Evolutionary conservation across 2,797 vertebrate species (phyloP), one percentile per base, ranked within the genome.

Genomic region (Spheniscus humboldti): DNA sequence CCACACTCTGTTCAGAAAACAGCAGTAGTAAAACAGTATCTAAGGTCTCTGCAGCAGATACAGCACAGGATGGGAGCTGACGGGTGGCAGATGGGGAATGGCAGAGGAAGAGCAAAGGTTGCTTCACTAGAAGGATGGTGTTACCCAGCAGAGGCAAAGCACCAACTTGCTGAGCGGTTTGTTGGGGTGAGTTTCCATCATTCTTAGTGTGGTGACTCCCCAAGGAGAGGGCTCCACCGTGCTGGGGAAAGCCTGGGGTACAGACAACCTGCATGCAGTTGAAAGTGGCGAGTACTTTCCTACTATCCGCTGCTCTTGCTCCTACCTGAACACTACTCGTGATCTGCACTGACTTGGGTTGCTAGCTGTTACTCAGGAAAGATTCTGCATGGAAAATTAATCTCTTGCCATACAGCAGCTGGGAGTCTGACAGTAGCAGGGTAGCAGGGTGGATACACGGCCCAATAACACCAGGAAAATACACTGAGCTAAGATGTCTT

Each of bases 221-320:
- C 31, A 78, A 10, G 31, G 7, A 79, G 18, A 56, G 28, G 35
- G 4, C 10, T 85, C 8, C 48, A 20, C 2, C 0, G 0, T 22
- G 18, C 7, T n/a, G 20, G 7, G 12, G 19, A 56, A 56, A 52
- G 12, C 27, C 13, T 45, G 27, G 17, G 6, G 1, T 25, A 88
- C 28, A 69, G 39, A 24, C 18, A 48, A 53, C 20, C 5, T 64
- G 11, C 0, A 1, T 22, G 33, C 20, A 11, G 8, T 41, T 48
- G 9, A 23, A 28, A 80, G n/a, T 19, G 13, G 9, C 4, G 62
- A 73, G 25, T 35, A n/a, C 31, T 84, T 74, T 53, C 8, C 8
- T 41, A 20, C 5, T 56, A 3, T 28, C 27, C 74, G 23, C 30
- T 88, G 6, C 2, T 86, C 24, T 92, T 81, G 9, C 52, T 41